Evolutionary conservation across 1,140 invertebrate genomes (phyloP).

Genomic region (Neodiprion lecontei): DNA sequence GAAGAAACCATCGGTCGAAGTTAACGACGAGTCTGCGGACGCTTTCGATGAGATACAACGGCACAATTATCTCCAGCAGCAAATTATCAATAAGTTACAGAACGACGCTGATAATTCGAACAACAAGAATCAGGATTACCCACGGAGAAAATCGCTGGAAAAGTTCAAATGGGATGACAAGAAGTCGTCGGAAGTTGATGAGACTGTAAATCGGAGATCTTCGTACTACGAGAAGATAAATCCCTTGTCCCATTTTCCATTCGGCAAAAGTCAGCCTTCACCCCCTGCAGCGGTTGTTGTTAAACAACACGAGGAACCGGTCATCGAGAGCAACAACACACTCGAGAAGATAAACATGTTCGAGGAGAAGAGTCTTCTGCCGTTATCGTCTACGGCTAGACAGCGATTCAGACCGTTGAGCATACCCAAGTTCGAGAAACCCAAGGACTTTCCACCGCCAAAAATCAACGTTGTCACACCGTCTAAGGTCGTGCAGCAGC

Average conservation of each 20-base stretch:
- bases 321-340: constrained; percentile 38
- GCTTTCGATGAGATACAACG: constrained; percentile 47
- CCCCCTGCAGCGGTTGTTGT: background rate
- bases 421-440: background rate
- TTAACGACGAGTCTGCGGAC: background rate
- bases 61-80: constrained; percentile 54
- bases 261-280: constrained; percentile 5
- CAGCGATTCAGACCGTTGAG: background rate
- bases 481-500: constrained; percentile 42
- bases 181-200: background rate
- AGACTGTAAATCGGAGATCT: background rate
- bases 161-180: background rate
- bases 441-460: background rate
- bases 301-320: constrained; percentile 29
- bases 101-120: constrained; percentile 22
- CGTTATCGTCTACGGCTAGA: background rate
- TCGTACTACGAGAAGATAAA: constrained; percentile 15
- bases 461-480: constrained; percentile 36
- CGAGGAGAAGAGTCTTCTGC: constrained; percentile 36
- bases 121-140: background rate
- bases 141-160: background rate
- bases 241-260: constrained; percentile 29
- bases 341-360: constrained; percentile 48
- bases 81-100: constrained; percentile 45
- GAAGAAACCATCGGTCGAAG: background rate